Percentiles rank a stretch among this genome's conserved stretches.
These are phyloP conservation scores for Selene dorsalis DNA, from an alignment of 2,797 vertebrate species.

Conservation along the genomic window DNA sequence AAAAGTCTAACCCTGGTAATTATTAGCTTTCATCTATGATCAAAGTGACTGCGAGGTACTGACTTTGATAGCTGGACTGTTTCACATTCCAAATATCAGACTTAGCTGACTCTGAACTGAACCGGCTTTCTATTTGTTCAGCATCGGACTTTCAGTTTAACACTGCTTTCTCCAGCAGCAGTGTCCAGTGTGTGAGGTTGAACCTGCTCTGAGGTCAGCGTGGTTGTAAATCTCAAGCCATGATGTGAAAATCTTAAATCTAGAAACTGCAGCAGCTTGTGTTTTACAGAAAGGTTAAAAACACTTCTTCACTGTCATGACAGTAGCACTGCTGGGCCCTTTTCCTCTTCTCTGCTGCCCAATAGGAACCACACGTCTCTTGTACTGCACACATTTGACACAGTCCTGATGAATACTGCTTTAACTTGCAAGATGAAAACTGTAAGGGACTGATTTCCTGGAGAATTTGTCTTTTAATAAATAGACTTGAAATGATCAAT, in stretches of 20 bases:
- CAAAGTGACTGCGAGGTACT: constrained; percentile 17
- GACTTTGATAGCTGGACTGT: constrained; percentile 13
- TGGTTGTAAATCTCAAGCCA: constrained; percentile 24
- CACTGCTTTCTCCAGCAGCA: neutral
- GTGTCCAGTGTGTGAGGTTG: constrained; percentile 3
- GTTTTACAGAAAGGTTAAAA: constrained; percentile 42
- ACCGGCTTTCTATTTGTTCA: neutral
- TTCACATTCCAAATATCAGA: neutral
- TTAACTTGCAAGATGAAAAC: constrained; percentile 36
- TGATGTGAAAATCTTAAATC: constrained; percentile 42
- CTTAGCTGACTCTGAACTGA: neutral
- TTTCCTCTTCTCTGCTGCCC: neutral
- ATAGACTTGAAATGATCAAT: neutral
- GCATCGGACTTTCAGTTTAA: neutral
- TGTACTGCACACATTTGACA: constrained; percentile 52
- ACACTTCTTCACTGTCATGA: constrained; percentile 40
- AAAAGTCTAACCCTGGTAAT: neutral
- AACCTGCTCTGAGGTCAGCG: constrained; percentile 20
- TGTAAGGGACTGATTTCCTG: neutral
- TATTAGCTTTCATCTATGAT: constrained; percentile 46
- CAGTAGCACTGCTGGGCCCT: constrained; percentile 4
- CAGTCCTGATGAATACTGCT: constrained; percentile 53
- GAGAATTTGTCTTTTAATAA: neutral
- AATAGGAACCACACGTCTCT: constrained; percentile 40
- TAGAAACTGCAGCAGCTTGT: constrained; percentile 27